phyloP scores from a whole-genome alignment of 2,113 vertebrate genomes.

The Spilogale gracilis region DNA sequence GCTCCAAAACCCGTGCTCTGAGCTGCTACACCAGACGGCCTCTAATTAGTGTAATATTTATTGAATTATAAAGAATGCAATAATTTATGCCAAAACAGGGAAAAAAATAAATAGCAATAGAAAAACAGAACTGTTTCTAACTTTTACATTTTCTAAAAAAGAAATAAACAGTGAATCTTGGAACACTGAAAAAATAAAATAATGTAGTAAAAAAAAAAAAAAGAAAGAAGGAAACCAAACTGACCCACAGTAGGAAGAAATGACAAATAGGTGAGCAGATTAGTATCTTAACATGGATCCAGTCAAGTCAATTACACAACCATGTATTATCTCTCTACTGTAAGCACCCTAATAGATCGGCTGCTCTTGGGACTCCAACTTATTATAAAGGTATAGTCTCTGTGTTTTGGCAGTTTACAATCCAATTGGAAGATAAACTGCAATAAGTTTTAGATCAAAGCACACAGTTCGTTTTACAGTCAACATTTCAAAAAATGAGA shows the following conservation, averaged over 20 bases:
- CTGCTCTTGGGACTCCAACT: not conserved
- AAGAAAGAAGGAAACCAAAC: conserved; percentile 1
- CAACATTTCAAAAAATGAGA: not conserved
- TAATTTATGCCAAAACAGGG: not conserved
- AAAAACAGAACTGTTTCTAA: not conserved
- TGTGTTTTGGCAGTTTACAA: not conserved
- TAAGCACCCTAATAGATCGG: not conserved
- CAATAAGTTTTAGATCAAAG: not conserved
- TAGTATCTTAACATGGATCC: not conserved
- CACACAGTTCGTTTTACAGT: not conserved
- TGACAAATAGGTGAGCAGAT: not conserved
- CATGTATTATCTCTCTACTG: not conserved
- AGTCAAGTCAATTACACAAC: not conserved
- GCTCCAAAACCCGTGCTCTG: not conserved
- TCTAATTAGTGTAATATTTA: conserved; percentile 1
- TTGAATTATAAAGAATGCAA: not conserved
- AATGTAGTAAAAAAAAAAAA: not conserved
- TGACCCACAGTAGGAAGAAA: not conserved
- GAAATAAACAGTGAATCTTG: too few relatives aligned
- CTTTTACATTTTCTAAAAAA: not conserved
- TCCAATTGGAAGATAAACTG: not conserved
- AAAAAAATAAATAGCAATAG: not conserved
- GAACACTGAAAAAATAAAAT: not conserved
- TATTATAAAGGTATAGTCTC: not conserved
- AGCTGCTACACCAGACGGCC: not conserved